Conservation (phyloP, 2,888 invertebrate genomes). For the Tenthredo mesomela region DNA sequence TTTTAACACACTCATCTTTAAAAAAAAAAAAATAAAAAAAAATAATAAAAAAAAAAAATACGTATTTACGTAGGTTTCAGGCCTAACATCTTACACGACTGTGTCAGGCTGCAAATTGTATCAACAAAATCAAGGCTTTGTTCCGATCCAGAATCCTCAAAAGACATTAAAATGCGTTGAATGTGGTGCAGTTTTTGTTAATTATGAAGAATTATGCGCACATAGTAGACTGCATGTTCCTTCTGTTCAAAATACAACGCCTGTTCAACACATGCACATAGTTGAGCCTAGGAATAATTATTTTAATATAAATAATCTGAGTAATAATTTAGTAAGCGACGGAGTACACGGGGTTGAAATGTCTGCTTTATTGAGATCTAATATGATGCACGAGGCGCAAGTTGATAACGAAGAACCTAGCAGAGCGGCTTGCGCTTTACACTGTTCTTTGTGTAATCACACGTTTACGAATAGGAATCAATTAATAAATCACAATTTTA, state of each 20-base stretch:
- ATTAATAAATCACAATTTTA: conserved; percentile 68
- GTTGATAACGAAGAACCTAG: conserved; percentile 60
- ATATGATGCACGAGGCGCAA: conserved; percentile 54
- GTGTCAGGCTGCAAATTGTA: conserved; percentile 69
- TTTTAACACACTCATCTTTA: no score
- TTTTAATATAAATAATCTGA: conserved; percentile 63
- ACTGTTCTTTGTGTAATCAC: conserved; percentile 72
- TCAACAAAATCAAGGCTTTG: conserved; percentile 69
- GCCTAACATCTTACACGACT: conserved; percentile 65
- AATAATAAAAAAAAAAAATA: no score
- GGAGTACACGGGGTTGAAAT: conserved; percentile 45
- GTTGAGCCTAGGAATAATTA: conserved; percentile 71
- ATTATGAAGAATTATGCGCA: conserved; percentile 70
- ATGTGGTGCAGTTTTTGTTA: conserved; percentile 68
- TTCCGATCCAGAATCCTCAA: conserved; percentile 66
- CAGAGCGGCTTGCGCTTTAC: conserved; percentile 70
- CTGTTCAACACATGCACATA: conserved; percentile 71
- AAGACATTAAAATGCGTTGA: conserved; percentile 70
- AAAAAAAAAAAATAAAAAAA: no score
- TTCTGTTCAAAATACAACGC: conserved; percentile 65
- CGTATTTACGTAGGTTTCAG: conserved; percentile 66
- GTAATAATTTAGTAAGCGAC: conserved; percentile 58
- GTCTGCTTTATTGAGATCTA: conserved; percentile 58
- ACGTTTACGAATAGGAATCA: conserved; percentile 70
- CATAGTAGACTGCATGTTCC: conserved; percentile 69